Evolutionary conservation across 2,113 vertebrate species (phyloP).

Genomic region (Tauraco erythrolophus): DNA sequence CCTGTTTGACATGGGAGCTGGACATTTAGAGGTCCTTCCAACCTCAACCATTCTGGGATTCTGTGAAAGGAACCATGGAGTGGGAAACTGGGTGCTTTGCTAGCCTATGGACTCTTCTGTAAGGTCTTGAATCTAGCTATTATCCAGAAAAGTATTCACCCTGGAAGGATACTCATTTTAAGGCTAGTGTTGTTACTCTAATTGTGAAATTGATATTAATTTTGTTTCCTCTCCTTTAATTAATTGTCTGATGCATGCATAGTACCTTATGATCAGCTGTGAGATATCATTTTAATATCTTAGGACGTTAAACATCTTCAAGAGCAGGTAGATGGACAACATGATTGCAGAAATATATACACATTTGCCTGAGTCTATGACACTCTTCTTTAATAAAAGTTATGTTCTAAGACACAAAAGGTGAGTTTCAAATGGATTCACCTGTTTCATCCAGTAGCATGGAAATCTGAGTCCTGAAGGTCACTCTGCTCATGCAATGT

Average conservation of each 20-base stretch:
- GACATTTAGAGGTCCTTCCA: neutral
- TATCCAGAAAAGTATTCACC: neutral
- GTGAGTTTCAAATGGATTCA: neutral
- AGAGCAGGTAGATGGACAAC: neutral
- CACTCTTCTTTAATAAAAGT: neutral
- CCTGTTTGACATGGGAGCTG: neutral
- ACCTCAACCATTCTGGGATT: neutral
- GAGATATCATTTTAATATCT: neutral
- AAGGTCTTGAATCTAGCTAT: neutral
- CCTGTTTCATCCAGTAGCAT: neutral
- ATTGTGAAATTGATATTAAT: neutral
- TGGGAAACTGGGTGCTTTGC: neutral
- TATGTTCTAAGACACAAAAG: neutral
- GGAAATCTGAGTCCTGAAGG: neutral
- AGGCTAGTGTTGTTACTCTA: neutral
- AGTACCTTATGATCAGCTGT: neutral
- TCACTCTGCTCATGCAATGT: neutral
- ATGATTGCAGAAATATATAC: neutral
- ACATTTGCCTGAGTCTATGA: neutral
- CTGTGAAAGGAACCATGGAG: neutral
- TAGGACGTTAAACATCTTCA: neutral
- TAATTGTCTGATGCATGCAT: neutral
- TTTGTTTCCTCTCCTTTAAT: neutral
- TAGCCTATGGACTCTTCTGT: neutral
- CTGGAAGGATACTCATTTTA: neutral